These are phyloP conservation scores for Campoplex nolae DNA, from an alignment of 2,888 invertebrate species.

Conservation along the genomic window DNA sequence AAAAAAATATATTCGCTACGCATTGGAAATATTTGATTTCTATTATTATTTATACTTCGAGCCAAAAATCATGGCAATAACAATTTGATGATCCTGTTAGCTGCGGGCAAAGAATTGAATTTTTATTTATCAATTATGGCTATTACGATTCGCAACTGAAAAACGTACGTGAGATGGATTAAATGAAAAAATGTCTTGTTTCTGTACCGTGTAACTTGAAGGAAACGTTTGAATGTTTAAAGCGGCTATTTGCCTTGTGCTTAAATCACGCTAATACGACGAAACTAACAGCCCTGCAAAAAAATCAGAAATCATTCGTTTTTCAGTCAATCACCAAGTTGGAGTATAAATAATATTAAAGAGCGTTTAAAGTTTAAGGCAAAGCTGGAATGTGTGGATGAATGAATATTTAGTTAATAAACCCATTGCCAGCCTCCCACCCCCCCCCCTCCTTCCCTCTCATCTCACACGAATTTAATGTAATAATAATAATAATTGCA, in stretches of 20 bases:
- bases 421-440: slow-evolving; percentile 68
- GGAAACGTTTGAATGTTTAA: slow-evolving; percentile 69
- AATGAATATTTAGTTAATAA: slow-evolving; percentile 73
- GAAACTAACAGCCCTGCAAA: slow-evolving; percentile 17
- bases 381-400: slow-evolving; percentile 73
- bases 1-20: neutral
- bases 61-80: neutral
- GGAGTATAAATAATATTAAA: slow-evolving; percentile 38
- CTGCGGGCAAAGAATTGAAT: neutral
- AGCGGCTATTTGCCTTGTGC: slow-evolving; percentile 73
- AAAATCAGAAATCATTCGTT: slow-evolving; percentile 33
- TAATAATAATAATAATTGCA: slow-evolving; percentile 74
- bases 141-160: neutral
- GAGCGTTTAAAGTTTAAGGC: slow-evolving; percentile 72
- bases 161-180: neutral
- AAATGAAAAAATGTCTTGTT: neutral
- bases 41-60: neutral
- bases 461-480: slow-evolving; percentile 71
- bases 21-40: neutral
- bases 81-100: neutral
- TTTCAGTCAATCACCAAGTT: slow-evolving; percentile 70
- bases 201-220: neutral
- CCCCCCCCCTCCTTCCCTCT: slow-evolving; percentile 58
- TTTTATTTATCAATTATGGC: neutral
- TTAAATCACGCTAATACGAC: slow-evolving; percentile 67